Conservation (phyloP, 2,888 invertebrate genomes). For the Gisinianus flammeolus region DNA sequence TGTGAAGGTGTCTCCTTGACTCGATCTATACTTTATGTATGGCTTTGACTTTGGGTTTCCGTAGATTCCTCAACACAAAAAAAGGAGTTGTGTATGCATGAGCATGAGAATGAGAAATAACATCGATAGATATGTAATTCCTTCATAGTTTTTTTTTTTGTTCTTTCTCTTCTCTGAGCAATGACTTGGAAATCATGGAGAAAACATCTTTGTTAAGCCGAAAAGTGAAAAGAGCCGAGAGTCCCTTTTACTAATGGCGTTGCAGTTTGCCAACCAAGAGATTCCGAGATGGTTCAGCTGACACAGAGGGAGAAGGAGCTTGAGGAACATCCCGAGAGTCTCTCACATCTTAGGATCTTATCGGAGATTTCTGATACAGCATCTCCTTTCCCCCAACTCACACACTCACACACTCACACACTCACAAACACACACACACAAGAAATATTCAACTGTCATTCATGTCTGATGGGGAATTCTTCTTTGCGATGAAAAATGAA, state of each 20-base stretch:
- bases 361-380: constrained; percentile 38
- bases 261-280: constrained; percentile 31
- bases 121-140: neutral
- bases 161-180: constrained; percentile 33
- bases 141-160: neutral
- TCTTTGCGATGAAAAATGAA: constrained; percentile 50
- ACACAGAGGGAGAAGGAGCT: neutral
- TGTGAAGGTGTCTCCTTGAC: neutral
- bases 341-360: constrained; percentile 20
- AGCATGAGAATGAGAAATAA: neutral
- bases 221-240: constrained; percentile 46
- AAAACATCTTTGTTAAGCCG: constrained; percentile 53
- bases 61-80: neutral
- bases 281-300: neutral
- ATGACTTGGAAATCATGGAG: constrained; percentile 52
- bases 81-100: neutral
- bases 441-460: constrained; percentile 55
- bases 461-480: constrained; percentile 48
- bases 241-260: constrained; percentile 46
- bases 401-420: neutral
- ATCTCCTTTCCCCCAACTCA: constrained; percentile 15
- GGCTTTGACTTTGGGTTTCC: neutral
- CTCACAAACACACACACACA: constrained; percentile 10
- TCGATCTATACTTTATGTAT: neutral
- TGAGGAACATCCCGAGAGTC: neutral